Base-by-base conservation (phyloP, 2,888 invertebrate species). In the Erpobdella octoculata region DNA sequence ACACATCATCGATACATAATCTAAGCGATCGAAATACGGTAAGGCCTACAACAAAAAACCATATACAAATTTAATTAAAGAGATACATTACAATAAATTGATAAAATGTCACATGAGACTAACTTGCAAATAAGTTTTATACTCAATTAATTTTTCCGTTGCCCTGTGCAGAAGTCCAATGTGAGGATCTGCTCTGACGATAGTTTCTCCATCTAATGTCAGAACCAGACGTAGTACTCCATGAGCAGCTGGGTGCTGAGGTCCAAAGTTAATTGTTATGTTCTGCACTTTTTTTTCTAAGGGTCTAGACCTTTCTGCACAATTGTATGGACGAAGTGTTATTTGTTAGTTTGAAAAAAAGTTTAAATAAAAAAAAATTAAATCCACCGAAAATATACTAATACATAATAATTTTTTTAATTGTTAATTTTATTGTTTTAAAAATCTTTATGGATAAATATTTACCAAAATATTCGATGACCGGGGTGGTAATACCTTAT, bases 1-100 rank as follows among this genome's bases (percentile, higher is more conserved):
- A 84, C 92, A 92, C 97, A 98, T 97, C 96, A 97, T 97, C 0
- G 96, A 96, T 0, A 96, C 95, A 80, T 98, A 98, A 85, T 98
- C 97, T 71, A 97, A 85, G 0, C 96, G 89, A 85, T 98, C 97
- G 81, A 98, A 96, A 84, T 98, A 98, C 0, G 98, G 98, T 77
- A 98, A 84, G 0, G 96, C 97, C 83, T 83, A 76, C 8, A 65
- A 65, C n/a, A 65, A 62, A 28, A 12, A 41, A 41, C 12, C 46
- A 15, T 41, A 41, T 41, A 41, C 12, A 15, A 15, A 15, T 12
- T 41, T 15, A 41, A 41, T 41, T 15, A 41, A n/a, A 15, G 46
- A 41, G 46, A n/a, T 15, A 41, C 12, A n/a, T 15, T 41, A 15
- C n/a, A n/a, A 15, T 15, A 41, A 41, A 41, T 31, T 59, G 21